Evolutionary conservation across 1,140 invertebrate species (phyloP).

Genomic region (Aplysia californica): DNA sequence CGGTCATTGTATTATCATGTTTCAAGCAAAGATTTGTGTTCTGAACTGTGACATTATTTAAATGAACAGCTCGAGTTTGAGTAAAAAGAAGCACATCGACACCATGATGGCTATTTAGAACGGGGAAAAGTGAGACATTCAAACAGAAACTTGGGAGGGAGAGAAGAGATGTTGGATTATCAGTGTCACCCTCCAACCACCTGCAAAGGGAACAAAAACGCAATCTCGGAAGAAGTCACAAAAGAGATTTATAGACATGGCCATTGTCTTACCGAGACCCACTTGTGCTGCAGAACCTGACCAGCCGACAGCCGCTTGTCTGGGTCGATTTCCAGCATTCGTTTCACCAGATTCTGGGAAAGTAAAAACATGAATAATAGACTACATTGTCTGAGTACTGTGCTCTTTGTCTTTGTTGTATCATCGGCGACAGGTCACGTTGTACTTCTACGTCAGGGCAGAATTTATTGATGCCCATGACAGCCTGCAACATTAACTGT

Average conservation of each 20-base stretch:
- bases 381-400: neutral
- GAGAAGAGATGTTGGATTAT: neutral
- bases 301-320: constrained; percentile 90
- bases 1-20: too few relatives aligned
- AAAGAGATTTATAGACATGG: too few relatives aligned
- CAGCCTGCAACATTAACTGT: neutral
- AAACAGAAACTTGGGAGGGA: too few relatives aligned
- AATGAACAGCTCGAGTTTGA: too few relatives aligned
- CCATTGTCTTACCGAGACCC: constrained; percentile 79
- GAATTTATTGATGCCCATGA: neutral
- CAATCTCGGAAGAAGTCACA: neutral
- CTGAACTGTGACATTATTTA: too few relatives aligned
- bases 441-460: neutral
- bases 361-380: constrained; percentile 26
- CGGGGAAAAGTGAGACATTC: too few relatives aligned
- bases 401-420: neutral
- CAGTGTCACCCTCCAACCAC: neutral
- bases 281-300: constrained; percentile 92
- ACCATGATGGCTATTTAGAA: neutral
- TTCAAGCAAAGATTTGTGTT: too few relatives aligned
- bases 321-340: constrained; percentile 90
- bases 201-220: neutral
- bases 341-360: constrained; percentile 75
- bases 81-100: neutral
- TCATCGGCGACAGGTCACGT: neutral